These are phyloP conservation scores for Meloidogyne hapla DNA, from an alignment of 1,140 invertebrate species.

Conservation along the genomic window DNA sequence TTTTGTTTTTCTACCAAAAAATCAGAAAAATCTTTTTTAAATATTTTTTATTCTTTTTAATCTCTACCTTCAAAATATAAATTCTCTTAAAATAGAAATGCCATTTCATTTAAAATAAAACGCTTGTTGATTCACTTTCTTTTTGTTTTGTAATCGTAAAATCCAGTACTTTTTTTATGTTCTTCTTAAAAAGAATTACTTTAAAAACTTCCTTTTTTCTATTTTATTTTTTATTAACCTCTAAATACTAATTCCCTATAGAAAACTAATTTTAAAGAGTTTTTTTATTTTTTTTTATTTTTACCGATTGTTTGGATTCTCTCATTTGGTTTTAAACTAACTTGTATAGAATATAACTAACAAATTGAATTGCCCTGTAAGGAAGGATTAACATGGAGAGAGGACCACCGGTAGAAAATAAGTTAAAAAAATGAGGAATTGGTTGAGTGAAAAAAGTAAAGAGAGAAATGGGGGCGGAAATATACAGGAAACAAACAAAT, in stretches of 20 bases:
- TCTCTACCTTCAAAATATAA: no score
- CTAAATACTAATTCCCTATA: background rate
- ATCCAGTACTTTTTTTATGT: background rate
- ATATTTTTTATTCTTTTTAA: no score
- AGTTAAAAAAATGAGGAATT: background rate
- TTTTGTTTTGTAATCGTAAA: background rate
- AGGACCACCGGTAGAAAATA: no score
- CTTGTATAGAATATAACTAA: background rate
- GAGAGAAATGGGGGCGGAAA: background rate
- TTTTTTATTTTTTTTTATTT: background rate
- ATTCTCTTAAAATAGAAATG: no score
- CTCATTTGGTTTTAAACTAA: background rate
- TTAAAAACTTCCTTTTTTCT: background rate
- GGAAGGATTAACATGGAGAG: background rate
- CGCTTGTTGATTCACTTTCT: background rate
- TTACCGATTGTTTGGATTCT: no score
- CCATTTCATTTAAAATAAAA: no score
- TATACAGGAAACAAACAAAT: background rate
- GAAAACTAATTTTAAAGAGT: background rate
- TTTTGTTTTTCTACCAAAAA: no score
- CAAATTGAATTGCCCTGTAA: background rate
- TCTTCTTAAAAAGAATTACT: background rate
- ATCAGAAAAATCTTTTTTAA: no score
- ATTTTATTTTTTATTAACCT: background rate
- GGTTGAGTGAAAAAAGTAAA: background rate